Percentiles rank a stretch among this genome's conserved stretches.
Evolutionary conservation across 2,888 invertebrate genomes (phyloP).

Genomic region (Drosophila infuscata): DNA sequence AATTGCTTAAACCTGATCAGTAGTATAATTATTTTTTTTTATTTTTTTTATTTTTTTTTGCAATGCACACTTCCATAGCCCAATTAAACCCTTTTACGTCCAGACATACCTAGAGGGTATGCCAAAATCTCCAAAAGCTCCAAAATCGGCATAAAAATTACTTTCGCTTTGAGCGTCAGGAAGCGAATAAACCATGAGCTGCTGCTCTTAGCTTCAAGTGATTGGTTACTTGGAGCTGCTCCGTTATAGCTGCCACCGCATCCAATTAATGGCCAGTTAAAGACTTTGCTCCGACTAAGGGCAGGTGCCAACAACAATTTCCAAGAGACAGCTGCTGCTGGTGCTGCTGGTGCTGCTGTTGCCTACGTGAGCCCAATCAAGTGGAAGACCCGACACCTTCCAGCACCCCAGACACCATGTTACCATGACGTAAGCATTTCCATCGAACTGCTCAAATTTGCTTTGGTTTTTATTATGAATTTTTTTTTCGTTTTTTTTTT

Average conservation of each 20-base stretch:
- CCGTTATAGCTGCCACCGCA: constrained; percentile 38
- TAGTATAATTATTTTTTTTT: too few relatives aligned
- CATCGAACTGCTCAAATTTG: constrained; percentile 44
- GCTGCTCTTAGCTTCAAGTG: constrained; percentile 16
- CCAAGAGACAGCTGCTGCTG: constrained; percentile 2
- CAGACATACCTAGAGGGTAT: constrained; percentile 22
- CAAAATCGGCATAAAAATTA: constrained; percentile 7
- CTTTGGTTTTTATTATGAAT: constrained; percentile 14
- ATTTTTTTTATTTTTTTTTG: too few relatives aligned
- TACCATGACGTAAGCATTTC: constrained; percentile 46
- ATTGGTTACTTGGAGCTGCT: constrained; percentile 8
- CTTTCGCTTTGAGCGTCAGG: constrained; percentile 46
- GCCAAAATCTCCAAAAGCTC: too few relatives aligned
- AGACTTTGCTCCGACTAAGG: constrained; percentile 53
- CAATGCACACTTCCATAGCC: too few relatives aligned
- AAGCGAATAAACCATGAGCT: constrained; percentile 37
- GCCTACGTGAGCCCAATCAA: constrained; percentile 68
- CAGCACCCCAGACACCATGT: constrained; percentile 9
- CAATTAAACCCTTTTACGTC: not conserved
- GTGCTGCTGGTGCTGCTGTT: not conserved
- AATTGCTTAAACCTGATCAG: not conserved
- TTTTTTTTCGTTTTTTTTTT: constrained; percentile 22
- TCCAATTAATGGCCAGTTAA: constrained; percentile 60
- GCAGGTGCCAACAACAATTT: constrained; percentile 28
- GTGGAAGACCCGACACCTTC: constrained; percentile 45